Base-by-base conservation (phyloP, 2,113 vertebrate species). In the Physeter macrocephalus region DNA sequence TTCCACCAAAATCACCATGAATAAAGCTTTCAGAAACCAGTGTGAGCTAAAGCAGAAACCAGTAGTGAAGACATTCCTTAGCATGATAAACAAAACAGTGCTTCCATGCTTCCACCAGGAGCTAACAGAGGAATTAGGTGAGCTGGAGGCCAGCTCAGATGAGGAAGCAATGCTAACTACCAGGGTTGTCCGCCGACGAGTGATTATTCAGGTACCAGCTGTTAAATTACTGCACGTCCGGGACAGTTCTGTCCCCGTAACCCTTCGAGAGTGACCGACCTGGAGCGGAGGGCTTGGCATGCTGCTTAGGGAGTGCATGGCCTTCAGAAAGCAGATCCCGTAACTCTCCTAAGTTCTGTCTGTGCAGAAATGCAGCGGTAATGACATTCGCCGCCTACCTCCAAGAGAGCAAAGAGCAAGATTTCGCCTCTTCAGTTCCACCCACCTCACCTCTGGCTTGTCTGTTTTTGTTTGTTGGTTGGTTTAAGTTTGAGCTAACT, bases 131-230 rank as follows among this genome's bases (percentile, higher is more conserved):
- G 99, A 99, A 97, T 98, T 99, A 99, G 99, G 99, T 34, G 97
- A 97, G 98, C 99, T 99, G 98, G 99, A 99, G 97, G 98, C 98
- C 98, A 99, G 99, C 99, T 99, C 99, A 29, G 99, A 99, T 1
- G 99, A 99, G 98, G 99, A 99, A 3, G 99, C 99, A 94, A 99
- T 99, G 97, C 98, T 99, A 97, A 99, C 99, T 81, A 99, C 99
- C 99, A 99, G 99, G 98, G 99, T 99, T 96, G 96, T 99, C 97
- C 99, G 99, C 88, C 99, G 99, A 67, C 99, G 99, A 97, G 99
- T 99, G 92, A 99, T 99, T 95, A 99, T 99, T 88, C 99, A 99
- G 99, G 99, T 99, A 99, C 98, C 0, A 25, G 88, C 91, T 91
- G 82, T 61, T 82, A 54, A 74, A 17, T 0, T 4, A 36, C 11